A percentile compares a stretch with the other conserved stretches of the same genome.
These are phyloP conservation scores for Chiridota heheva DNA, from an alignment of 35 echinoderm and acorn worm genomes.

Conservation along the genomic window DNA sequence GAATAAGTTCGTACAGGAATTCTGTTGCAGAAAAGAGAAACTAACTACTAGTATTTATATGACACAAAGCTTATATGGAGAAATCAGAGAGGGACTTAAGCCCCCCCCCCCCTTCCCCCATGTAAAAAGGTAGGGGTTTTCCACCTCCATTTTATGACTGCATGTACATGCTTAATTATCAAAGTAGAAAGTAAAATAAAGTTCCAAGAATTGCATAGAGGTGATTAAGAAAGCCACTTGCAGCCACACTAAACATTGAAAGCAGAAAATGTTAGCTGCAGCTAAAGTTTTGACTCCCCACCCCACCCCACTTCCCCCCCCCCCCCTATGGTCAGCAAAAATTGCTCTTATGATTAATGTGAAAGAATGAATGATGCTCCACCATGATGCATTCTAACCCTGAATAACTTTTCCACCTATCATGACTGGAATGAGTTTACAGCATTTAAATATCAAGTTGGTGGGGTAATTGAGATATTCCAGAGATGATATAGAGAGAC, in stretches of 20 bases:
- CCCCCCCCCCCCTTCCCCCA: not conserved
- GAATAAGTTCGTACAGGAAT: slow-evolving; percentile 83
- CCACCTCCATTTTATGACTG: not conserved
- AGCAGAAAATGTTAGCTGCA: no score
- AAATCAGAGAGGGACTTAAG: not conserved
- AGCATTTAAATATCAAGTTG: slow-evolving; percentile 97
- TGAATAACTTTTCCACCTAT: slow-evolving; percentile 94
- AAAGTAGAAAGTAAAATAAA: not conserved
- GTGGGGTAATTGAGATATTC: slow-evolving; percentile 97
- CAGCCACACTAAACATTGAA: no score
- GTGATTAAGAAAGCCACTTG: no score
- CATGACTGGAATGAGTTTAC: slow-evolving; percentile 99
- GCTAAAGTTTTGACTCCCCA: no score
- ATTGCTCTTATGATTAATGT: no score
- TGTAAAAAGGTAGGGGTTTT: not conserved
- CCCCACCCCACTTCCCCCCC: no score
- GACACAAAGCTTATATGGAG: not conserved
- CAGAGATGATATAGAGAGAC: slow-evolving; percentile 87
- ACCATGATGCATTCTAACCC: slow-evolving; percentile 67
- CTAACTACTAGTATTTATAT: not conserved
- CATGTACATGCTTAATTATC: not conserved
- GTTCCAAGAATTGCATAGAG: not conserved
- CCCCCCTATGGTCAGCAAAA: no score
- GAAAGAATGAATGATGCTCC: no score
- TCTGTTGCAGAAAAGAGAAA: slow-evolving; percentile 48